Evolutionary conservation across 2,888 invertebrate species (phyloP).

Genomic region (Drosophila melanosoma): DNA sequence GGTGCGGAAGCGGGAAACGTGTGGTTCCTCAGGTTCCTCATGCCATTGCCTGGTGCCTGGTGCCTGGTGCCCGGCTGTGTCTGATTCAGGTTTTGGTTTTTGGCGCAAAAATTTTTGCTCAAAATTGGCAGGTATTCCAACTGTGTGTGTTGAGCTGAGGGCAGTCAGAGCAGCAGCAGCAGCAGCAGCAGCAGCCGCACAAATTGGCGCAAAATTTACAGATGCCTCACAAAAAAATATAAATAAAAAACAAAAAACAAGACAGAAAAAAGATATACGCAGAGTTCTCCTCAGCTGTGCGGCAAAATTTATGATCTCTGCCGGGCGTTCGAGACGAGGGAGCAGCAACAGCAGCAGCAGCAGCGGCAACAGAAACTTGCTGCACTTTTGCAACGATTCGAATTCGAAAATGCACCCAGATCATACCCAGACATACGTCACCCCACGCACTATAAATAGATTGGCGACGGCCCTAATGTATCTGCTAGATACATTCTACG

Average conservation of each 20-base stretch:
- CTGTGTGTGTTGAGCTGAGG: neutral
- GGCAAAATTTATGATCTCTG: conserved; percentile 44
- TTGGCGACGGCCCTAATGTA: conserved; percentile 45
- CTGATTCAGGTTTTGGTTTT: conserved; percentile 75
- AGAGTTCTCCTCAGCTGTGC: conserved; percentile 43
- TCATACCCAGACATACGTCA: conserved; percentile 5
- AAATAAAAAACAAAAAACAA: neutral
- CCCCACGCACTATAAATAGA: conserved; percentile 61
- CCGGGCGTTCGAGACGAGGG: conserved; percentile 12
- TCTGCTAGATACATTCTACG: conserved; percentile 50
- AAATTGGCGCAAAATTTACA: conserved; percentile 77
- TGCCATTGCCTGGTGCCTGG: neutral
- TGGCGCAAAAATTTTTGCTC: conserved; percentile 74
- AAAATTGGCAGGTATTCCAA: conserved; percentile 69
- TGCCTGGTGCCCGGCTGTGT: conserved; percentile 42
- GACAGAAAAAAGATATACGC: neutral
- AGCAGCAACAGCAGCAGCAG: neutral
- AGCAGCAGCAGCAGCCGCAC: conserved; percentile 52
- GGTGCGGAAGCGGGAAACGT: conserved; percentile 45
- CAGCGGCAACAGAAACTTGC: neutral
- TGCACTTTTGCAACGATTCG: conserved; percentile 32
- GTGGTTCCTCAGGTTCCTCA: conserved; percentile 10
- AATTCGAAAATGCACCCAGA: conserved; percentile 9
- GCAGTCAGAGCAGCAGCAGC: conserved; percentile 5
- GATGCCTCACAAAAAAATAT: conserved; percentile 58